Base-by-base conservation (phyloP, 2,888 invertebrate species). In the Callyntrura sp. region DNA sequence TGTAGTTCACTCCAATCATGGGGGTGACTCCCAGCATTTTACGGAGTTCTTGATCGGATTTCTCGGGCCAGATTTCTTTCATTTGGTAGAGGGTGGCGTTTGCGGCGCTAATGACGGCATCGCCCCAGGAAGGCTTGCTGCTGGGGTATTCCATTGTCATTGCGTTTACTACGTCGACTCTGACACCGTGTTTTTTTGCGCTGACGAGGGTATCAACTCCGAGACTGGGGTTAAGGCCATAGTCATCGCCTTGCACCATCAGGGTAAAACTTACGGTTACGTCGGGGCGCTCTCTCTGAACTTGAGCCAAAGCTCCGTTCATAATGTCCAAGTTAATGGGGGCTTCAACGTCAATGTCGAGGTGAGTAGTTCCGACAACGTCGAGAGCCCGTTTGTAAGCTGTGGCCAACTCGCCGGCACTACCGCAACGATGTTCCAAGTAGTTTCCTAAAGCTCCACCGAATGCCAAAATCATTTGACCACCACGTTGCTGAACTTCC, bases 51-150 rank as follows among this genome's bases (percentile, higher is more conserved):
- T 76, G 62, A 17, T 84, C 89, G 3, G 88, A 90, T 79, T 92
- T 92, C 62, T 92, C 92, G 6, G 92, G 92, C 92, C 92, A 92
- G 73, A 92, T 92, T 23, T 88, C 91, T 17, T 86, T 91, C 91
- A 92, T 90, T 90, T 92, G 92, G 23, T 62, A 79, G 11, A 92
- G 76, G 20, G 87, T 89, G 6, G 89, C 76, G 1, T 48, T 60
- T 12, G 79, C 91, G 20, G 90, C 89, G 11, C 84, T 82, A 57
- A 92, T 92, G 8, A 92, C 91, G 4, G 91, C 85, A n/a, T 92
- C 91, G 0, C 92, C 92, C 90, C 90, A 92, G 51, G 57, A 65
- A n/a, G 68, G 83, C 23, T 73, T 83, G 57, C 82, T 88, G 23
- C 83, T 88, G n/a, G 88, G 88, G 51, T 60, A 88, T 14, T 91